Evolutionary conservation across 2,888 invertebrate genomes (phyloP).

Genomic region (Brachyopa scutellaris): DNA sequence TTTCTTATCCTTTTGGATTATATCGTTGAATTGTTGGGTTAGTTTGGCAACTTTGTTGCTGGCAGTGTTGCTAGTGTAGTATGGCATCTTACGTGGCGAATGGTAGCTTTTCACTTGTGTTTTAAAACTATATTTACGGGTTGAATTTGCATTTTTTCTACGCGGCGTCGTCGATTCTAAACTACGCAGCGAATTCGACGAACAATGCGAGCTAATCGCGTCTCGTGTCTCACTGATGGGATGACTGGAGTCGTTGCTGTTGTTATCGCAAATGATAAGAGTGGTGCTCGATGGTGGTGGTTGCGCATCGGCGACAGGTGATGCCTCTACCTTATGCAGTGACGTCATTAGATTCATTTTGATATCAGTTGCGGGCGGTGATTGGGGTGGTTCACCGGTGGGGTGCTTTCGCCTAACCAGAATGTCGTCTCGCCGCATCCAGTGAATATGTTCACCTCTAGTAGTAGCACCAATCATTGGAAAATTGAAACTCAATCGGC

Average conservation of each 20-base stretch:
- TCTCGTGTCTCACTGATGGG: slow-evolving; percentile 68
- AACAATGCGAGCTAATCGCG: slow-evolving; percentile 64
- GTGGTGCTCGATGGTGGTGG: slow-evolving; percentile 14
- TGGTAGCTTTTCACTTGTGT: slow-evolving; percentile 79
- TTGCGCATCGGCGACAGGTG: too few species aligned
- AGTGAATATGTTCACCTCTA: slow-evolving; percentile 77
- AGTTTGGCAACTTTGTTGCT: slow-evolving; percentile 86
- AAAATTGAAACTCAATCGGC: slow-evolving; percentile 71
- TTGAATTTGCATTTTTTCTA: slow-evolving; percentile 65
- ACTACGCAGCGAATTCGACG: slow-evolving; percentile 51
- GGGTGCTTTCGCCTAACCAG: slow-evolving; percentile 66
- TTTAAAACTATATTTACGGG: slow-evolving; percentile 81
- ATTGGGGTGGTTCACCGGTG: background rate
- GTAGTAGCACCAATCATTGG: slow-evolving; percentile 71
- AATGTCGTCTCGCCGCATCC: slow-evolving; percentile 77
- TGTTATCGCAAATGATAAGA: slow-evolving; percentile 52
- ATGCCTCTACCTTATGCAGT: slow-evolving; percentile 6
- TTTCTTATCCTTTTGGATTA: slow-evolving; percentile 82
- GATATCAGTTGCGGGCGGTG: slow-evolving; percentile 25
- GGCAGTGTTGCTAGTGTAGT: slow-evolving; percentile 56
- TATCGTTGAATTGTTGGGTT: slow-evolving; percentile 87
- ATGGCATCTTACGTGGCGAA: slow-evolving; percentile 77
- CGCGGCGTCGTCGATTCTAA: slow-evolving; percentile 39
- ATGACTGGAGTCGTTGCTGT: slow-evolving; percentile 50
- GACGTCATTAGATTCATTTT: slow-evolving; percentile 37